phyloP scores from a whole-genome alignment of 2,113 vertebrate genomes.

The Sinocyclocheilus maitianheensis region DNA sequence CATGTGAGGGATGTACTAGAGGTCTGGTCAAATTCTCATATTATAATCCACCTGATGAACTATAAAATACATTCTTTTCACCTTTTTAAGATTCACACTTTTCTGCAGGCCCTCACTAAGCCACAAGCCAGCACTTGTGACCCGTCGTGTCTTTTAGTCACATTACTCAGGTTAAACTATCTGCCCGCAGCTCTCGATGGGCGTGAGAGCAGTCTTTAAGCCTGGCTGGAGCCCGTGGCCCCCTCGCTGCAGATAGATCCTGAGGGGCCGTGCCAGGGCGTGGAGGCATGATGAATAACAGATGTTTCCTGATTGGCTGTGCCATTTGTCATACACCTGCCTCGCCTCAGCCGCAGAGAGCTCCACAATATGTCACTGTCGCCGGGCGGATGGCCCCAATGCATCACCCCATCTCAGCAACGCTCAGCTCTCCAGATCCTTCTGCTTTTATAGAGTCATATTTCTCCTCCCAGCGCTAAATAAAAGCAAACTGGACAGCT shows the following conservation, averaged over 20 bases:
- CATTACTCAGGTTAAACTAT: slow-evolving; percentile 35
- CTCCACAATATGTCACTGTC: slow-evolving; percentile 58
- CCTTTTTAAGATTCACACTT: not conserved
- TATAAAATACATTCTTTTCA: not conserved
- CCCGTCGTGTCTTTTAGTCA: not conserved
- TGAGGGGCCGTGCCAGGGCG: slow-evolving; percentile 25
- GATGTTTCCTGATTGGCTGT: slow-evolving; percentile 52
- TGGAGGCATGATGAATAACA: slow-evolving; percentile 55
- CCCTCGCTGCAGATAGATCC: slow-evolving; percentile 14
- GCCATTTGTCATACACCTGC: slow-evolving; percentile 58
- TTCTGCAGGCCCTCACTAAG: not conserved
- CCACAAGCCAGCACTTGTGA: not conserved
- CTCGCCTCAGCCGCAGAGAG: slow-evolving; percentile 30
- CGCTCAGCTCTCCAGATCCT: slow-evolving; percentile 36
- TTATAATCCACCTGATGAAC: not conserved
- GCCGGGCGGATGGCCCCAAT: slow-evolving; percentile 5
- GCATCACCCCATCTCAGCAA: slow-evolving; percentile 39
- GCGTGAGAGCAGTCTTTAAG: not conserved
- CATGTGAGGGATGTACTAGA: no score
- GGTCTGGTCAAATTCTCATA: no score
- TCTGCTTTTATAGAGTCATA: slow-evolving; percentile 51
- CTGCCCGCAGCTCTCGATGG: slow-evolving; percentile 5
- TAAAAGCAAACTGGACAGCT: slow-evolving; percentile 57
- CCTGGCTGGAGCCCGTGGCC: not conserved
- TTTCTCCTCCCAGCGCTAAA: slow-evolving; percentile 54